Evolutionary conservation across 1,140 invertebrate genomes (phyloP), one percentile per base, ranked within the genome.

Genomic region (Prorops nasuta): DNA sequence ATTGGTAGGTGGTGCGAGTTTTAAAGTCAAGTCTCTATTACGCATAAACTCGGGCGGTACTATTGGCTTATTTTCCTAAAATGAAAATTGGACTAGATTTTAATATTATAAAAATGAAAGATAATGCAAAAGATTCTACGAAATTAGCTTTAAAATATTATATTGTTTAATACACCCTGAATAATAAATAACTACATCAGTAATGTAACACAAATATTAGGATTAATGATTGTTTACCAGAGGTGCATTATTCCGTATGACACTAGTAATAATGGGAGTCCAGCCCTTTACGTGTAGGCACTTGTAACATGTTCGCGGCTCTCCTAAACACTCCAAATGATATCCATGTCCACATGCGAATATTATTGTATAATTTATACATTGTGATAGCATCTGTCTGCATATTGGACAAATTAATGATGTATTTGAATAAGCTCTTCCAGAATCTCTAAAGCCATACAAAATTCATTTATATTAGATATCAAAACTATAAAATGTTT

Each of bases 301-400:
- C 49, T 75, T 72, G 35, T 72, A 73, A 55, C 76, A 78, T 15
- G 66, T 56, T 52, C 68, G 76, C n/a, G 66, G 52, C 55, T 76
- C 76, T 7, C 67, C 62, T 10, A 77, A 44, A 55, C 75, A 78
- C 40, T 71, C 57, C 2, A 59, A 47, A 38, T 78, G 76, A 60
- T 69, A 78, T 24, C 70, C 69, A 58, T 78, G 76, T 40, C 72
- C 74, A 48, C 76, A 78, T 49, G 60, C 64, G 24, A 77, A 78
- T 32, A 77, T 56, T 14, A 72, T 60, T 31, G 67, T 56, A 34
- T 69, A 73, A 54, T 78, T 65, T 4, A 62, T 52, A 43, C 62
- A 65, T 14, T 73, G 56, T 12, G 64, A 69, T 21, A 78, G 58
- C 28, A 60, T 43, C 58, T 64, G 67, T 51, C 73, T 66, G 39